Base-by-base conservation (phyloP, 35 echinoderm and acorn worm species). In the Heliocidaris erythrogramma region DNA sequence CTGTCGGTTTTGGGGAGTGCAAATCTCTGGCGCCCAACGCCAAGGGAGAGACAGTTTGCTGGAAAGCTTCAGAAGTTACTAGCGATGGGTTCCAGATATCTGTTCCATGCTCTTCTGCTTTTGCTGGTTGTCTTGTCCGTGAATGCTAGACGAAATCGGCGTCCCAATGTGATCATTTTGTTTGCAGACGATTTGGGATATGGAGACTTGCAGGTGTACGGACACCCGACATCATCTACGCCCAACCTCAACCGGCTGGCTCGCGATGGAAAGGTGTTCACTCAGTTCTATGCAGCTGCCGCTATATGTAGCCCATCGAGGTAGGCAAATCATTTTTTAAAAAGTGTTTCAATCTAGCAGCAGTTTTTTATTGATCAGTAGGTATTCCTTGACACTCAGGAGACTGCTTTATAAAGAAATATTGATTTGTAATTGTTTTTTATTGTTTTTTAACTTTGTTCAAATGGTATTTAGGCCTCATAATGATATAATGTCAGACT, bases 161-260 rank as follows among this genome's bases (percentile, higher is more conserved):
- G 91, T 59, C 97, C 97, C 9, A 98, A 98, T 96, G 94, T 98
- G 13, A 95, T 98, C 13, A 92, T 98, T 88, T 92, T 98, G 35
- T 98, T 97, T 96, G 97, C 95, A 21, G 97, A 98, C 59, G 97
- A 98, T 35, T 92, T 98, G 56, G 97, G 97, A 14, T 98, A 96
- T 94, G 97, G 97, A 60, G 97, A 98, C 94, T 88, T 97, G 49
- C 93, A 95, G 85, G 85, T 93, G 27, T 98, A 98, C 59, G 97
- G 97, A 8, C 97, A 98, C 84, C 97, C 97, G 47, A 98, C 97
- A 2, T 97, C 96, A 12, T 61, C 88, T 29, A 94, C 97, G 87
- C 97, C 97, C 21, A 91, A 94, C 59, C 71, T 98, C 35, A 96
- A 96, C 52, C 89, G 95, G 17, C 29, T 98, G 30, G 91, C 95